Evolutionary conservation across 2,888 invertebrate species (phyloP), one percentile per base, ranked within the genome.

Genomic region (Xanthostigma xanthostigma): DNA sequence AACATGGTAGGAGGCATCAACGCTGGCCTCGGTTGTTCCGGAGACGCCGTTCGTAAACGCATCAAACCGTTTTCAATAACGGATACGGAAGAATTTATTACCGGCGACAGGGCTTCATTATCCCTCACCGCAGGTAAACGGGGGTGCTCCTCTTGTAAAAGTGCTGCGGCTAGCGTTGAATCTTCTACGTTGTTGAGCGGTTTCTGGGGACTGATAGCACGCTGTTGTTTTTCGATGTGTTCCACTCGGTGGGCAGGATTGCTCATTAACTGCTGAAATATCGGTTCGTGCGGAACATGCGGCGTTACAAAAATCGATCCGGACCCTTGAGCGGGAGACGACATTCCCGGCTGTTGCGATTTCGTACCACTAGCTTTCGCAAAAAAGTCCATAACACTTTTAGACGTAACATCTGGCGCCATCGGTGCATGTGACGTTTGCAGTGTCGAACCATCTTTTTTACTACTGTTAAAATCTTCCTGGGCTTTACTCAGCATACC

Each of bases 401-500:
- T 81, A 0, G 87, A 84, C 2, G 87, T 79, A 57, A 80, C 77
- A 57, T 84, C 84, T 2, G 79, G 76, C 45, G 77, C 76, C 50
- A 77, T 69, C 2, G 72, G 72, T 2, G 74, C 73, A 9, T 71
- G 65, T 10, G 68, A 59, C 41, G 57, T 60, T 27, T 56, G 60
- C n/a, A 60, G 68, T 55, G 52, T 60, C 57, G 43, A 64, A 50
- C 10, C 70, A 69, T 53, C 71, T 71, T 56, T 70, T 27, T 27
- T 27, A 27, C 27, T 79, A 43, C 75, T 81, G 63, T 87, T 85
- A 63, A 83, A 89, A 62, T 90, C 88, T 62, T 90, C 84, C 62
- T 92, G 91, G 6, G 93, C 93, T 66, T 86, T 88, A 49, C 84
- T 85, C 52, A 93, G 70, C 86, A 93, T 86, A 60, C 84, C 83